phyloP scores from a whole-genome alignment of 2,888 invertebrate genomes.

The Trachelus stipa region DNA sequence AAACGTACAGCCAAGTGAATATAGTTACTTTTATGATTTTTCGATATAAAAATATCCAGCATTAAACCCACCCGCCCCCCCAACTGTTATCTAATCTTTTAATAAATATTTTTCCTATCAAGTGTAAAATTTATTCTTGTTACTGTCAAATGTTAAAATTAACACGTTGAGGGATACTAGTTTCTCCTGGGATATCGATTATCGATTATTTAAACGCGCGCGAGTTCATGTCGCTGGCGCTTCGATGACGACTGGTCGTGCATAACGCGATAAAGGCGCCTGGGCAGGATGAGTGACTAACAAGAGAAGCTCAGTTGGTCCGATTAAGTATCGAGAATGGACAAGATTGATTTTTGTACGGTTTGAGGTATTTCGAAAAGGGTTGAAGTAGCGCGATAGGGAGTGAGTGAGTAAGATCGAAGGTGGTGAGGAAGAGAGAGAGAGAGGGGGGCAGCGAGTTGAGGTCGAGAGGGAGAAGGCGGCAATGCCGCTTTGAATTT shows the following conservation, averaged over 20 bases:
- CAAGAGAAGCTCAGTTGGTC: background rate
- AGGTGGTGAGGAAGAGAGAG: constrained; percentile 8
- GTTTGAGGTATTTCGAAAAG: background rate
- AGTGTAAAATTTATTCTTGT: background rate
- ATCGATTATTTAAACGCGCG: background rate
- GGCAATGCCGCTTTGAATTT: constrained; percentile 8
- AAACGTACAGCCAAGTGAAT: background rate
- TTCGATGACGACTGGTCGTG: background rate
- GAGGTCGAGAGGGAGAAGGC: constrained; percentile 21
- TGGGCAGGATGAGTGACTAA: background rate
- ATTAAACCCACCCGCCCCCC: background rate
- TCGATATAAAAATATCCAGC: background rate
- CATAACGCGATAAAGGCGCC: background rate
- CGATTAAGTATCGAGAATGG: background rate
- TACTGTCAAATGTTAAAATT: background rate
- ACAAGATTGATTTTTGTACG: background rate
- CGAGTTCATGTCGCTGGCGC: background rate
- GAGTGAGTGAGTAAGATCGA: constrained; percentile 10
- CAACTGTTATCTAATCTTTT: background rate
- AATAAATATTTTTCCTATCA: background rate
- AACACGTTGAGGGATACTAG: background rate
- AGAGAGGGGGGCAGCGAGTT: background rate
- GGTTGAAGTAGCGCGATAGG: background rate
- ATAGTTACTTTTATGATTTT: background rate
- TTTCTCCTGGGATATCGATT: background rate